Base-by-base conservation (phyloP, 1,140 invertebrate genomes). In the Drosophila eugracilis region DNA sequence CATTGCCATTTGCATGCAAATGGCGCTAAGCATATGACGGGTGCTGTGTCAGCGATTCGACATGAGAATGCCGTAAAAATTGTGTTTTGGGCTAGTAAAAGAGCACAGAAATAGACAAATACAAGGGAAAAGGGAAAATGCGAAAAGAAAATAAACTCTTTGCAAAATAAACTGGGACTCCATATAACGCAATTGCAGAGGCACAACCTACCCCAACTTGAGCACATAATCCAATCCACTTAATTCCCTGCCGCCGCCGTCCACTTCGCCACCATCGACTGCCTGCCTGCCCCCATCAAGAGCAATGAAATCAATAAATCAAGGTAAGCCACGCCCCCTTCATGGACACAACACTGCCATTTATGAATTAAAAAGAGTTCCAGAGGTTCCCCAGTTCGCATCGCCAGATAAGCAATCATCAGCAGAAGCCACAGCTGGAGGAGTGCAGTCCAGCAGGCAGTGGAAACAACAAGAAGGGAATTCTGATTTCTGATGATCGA, bases 281-380 rank as follows among this genome's bases (percentile, higher is more conserved):
- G n/a, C n/a, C n/a, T n/a, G n/a, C n/a, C n/a, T 32, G 30, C n/a
- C n/a, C 39, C 28, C 58, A 12, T 30, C 30, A 49, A 30, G 19
- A 45, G 28, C 60, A 30, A 21, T 34, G 21, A 53, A 57, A 77
- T 74, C 67, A 83, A 83, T 77, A 73, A 79, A 81, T 83, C 78
- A 81, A 77, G 66, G 54, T 66, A 50, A 39, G 41, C 45, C 67
- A 83, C 67, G 42, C 78, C 73, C 73, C 78, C 28, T 62, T 49
- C 34, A 65, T 32, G 39, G 19, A 57, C 63, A 60, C 48, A 65
- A 69, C 41, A 65, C 63, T 65, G 24, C 24, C 41, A 70, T 42
- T 78, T 65, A 70, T 84, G 79, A 83, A 83, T 81, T 81, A 81
- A 78, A 78, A 78, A 52, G 42, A 71, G 48, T 41, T 60, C 54